These are phyloP conservation scores for Melieria omissa DNA, from an alignment of 2,888 invertebrate genomes.

Conservation along the genomic window DNA sequence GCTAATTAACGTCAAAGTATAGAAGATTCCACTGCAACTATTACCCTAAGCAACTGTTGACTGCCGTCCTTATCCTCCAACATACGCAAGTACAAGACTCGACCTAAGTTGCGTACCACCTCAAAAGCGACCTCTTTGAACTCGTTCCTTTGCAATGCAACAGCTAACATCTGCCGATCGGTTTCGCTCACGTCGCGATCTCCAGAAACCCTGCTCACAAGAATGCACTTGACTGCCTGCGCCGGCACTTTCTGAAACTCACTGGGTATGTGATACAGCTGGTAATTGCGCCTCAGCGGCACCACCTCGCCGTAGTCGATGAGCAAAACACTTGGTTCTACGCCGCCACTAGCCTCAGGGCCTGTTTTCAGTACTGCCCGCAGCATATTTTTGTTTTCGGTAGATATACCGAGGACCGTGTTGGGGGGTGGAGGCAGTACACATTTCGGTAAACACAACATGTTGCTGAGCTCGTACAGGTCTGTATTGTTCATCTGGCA, in stretches of 20 bases:
- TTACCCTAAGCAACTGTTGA: too few species aligned
- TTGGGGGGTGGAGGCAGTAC: conserved; percentile 2
- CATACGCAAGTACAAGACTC: conserved; percentile 39
- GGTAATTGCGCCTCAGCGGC: conserved; percentile 30
- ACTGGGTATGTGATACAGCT: conserved; percentile 34
- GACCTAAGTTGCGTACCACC: conserved; percentile 24
- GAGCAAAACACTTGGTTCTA: conserved; percentile 27
- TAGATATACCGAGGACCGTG: conserved; percentile 42
- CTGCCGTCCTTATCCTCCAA: conserved; percentile 13
- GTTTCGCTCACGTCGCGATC: conserved; percentile 10
- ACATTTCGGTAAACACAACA: conserved; percentile 29
- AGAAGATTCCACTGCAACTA: too few species aligned
- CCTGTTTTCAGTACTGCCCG: conserved; percentile 39
- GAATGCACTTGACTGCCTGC: conserved; percentile 44
- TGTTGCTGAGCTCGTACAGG: conserved; percentile 40
- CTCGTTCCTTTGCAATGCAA: conserved; percentile 31
- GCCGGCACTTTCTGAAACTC: conserved; percentile 39
- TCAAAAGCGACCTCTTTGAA: conserved; percentile 36
- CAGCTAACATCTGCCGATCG: conserved; percentile 31
- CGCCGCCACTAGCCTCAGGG: not conserved
- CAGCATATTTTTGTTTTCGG: conserved; percentile 34
- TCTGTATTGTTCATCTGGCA: conserved; percentile 40
- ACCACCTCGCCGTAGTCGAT: conserved; percentile 45
- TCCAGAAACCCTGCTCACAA: conserved; percentile 30
- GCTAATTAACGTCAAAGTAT: too few species aligned